Base-by-base conservation (phyloP, 2,797 vertebrate genomes). In the Smutsia temminckii region DNA sequence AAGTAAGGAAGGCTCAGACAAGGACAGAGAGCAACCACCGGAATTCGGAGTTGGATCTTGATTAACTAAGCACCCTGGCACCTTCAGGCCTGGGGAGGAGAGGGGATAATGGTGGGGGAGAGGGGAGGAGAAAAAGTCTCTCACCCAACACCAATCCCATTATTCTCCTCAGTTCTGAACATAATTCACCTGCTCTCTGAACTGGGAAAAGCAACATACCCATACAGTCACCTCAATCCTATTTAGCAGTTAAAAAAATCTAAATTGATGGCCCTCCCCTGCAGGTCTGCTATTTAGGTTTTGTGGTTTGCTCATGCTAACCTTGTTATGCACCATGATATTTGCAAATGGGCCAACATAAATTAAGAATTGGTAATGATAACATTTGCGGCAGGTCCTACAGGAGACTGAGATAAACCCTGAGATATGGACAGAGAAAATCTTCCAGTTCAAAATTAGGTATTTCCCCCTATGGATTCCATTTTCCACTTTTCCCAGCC, bases 131-230 rank as follows among this genome's bases (percentile, higher is more conserved):
- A n/a, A 16, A 53, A 66, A 57, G 8, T 66, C n/a, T 29, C 53
- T 63, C n/a, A 34, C 20, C 0, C 8, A 77, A 12, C 42, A 81
- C 57, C 55, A 46, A 46, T 11, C 46, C 46, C 46, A 46, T 46
- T 46, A 46, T 46, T 46, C 10, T 46, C 46, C 46, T 46, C 10
- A 2, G 46, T 46, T 46, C 46, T 46, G 46, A 46, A 46, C 46
- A 61, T 81, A 88, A 29, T 85, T 94, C 79, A 92, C 46, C 77
- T 87, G 64, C 13, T 95, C 61, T 91, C 79, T 92, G 61, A 95
- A 34, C 75, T 71, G 61, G 71, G 66, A 49, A 90, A 96, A 94
- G 51, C 77, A 75, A 9, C n/a, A 57, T 20, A 63, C 61, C 37
- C 20, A 81, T 64, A 63, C 27, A 80, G 57, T 37, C 64, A 75